Conservation (phyloP, 2,113 vertebrate genomes). For the Gallinago jamesoni region DNA sequence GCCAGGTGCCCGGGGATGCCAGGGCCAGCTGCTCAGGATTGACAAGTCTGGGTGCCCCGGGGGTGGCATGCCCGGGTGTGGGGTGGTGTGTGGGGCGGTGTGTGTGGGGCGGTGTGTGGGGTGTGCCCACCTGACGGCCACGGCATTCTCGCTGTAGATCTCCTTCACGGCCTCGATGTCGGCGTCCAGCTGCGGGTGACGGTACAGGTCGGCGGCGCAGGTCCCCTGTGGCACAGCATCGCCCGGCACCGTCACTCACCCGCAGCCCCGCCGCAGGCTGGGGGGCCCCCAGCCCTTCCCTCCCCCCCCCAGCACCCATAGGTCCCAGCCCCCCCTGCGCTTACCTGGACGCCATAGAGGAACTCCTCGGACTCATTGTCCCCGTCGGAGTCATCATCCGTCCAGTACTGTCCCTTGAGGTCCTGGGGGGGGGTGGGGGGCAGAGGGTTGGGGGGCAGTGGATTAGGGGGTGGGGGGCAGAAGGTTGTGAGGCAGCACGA, state of each 20-base stretch:
- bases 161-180: conserved; percentile 98
- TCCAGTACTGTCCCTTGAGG: conserved; percentile 97
- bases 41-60: neutral
- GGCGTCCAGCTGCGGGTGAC: conserved; percentile 95
- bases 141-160: conserved; percentile 95
- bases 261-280: neutral
- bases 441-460: neutral
- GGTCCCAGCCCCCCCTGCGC: fast-evolving
- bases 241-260: fast-evolving
- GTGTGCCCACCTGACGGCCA: conserved; percentile 86
- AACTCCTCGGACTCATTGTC: conserved; percentile 98
- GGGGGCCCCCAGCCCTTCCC: neutral
- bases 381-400: conserved; percentile 97
- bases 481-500: neutral
- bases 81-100: too few species aligned
- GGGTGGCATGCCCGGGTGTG: fast-evolving
- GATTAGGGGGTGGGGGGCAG: too few species aligned
- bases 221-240: conserved; percentile 80
- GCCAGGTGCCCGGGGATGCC: neutral
- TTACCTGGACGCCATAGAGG: conserved; percentile 96
- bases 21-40: too few species aligned
- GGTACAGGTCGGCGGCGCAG: conserved; percentile 95
- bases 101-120: neutral
- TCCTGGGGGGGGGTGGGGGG: conserved; percentile 75
- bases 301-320: neutral